Percentiles rank a stretch among this genome's conserved stretches.
Conservation (phyloP, 2,113 vertebrate species). For the Tyrannus savana region DNA sequence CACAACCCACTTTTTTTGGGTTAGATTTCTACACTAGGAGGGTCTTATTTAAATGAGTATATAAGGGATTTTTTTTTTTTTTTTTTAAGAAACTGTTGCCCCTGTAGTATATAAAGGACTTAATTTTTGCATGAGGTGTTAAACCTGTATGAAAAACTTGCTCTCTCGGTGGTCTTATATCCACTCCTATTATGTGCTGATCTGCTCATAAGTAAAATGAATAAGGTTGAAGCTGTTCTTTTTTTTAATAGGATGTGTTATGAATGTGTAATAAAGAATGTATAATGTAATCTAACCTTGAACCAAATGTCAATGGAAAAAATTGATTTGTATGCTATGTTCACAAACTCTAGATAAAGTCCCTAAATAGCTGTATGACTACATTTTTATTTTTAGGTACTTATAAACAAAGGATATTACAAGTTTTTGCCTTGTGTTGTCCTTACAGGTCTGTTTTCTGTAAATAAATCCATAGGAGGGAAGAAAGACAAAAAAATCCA, state of each 20-base stretch:
- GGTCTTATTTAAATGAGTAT: neutral
- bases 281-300: neutral
- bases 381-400: neutral
- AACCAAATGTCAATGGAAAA: neutral
- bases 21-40: neutral
- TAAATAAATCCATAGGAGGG: neutral
- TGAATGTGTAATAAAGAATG: too few species aligned
- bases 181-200: neutral
- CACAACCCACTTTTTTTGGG: accelerated
- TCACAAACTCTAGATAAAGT: neutral
- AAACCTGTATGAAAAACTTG: neutral
- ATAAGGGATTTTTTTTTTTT: neutral
- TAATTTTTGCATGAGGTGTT: neutral
- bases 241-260: neutral
- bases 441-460: neutral
- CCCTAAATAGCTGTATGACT: neutral
- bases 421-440: neutral
- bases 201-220: neutral
- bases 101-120: neutral
- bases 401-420: neutral
- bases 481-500: neutral
- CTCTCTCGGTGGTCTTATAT: neutral
- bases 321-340: neutral
- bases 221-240: neutral
- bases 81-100: neutral